Evolutionary conservation across 2,113 vertebrate species (phyloP).

Genomic region (Bubo bubo): DNA sequence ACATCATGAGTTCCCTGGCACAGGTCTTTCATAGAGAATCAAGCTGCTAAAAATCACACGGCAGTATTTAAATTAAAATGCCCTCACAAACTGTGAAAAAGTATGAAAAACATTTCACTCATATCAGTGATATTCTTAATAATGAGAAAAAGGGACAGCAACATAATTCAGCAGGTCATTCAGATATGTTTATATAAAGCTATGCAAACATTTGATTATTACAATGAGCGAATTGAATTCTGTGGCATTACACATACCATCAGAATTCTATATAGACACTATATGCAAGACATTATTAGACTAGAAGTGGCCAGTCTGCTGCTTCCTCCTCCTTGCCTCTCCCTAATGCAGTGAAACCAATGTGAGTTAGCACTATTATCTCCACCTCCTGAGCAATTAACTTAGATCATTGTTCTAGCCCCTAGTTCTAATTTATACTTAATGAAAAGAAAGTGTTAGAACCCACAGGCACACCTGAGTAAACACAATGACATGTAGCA

Average conservation of each 20-base stretch:
- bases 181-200: not conserved
- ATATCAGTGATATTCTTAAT: not conserved
- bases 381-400: not conserved
- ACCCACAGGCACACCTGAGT: not conserved
- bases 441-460: not conserved
- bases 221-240: not conserved
- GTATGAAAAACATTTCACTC: not conserved
- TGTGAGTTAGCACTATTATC: not conserved
- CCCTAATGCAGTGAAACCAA: not conserved
- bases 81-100: too few species aligned
- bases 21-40: not conserved
- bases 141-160: not conserved
- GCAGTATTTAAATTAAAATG: not conserved
- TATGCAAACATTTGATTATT: not conserved
- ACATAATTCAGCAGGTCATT: not conserved
- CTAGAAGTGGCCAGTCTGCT: not conserved
- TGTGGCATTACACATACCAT: not conserved
- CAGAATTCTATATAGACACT: not conserved
- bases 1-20: rapidly evolving
- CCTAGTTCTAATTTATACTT: not conserved
- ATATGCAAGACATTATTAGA: not conserved
- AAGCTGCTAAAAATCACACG: not conserved
- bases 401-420: not conserved
- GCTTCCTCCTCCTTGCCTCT: not conserved
- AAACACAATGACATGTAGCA: not conserved